A percentile compares a stretch with the other conserved stretches of the same genome.
phyloP scores from a whole-genome alignment of 1,140 invertebrate genomes.

The Papilio aristodemus region DNA sequence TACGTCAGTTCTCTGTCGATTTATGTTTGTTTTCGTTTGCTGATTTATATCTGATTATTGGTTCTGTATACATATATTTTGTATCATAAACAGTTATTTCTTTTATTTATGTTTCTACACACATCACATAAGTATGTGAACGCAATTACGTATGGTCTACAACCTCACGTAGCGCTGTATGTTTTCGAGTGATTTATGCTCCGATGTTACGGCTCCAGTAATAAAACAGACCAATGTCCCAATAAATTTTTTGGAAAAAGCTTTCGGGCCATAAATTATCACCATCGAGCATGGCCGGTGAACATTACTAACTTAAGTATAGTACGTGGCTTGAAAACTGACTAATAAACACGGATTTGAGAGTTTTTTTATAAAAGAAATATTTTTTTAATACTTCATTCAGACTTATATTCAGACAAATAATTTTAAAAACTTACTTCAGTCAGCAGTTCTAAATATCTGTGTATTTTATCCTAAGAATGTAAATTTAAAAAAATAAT shows the following conservation, averaged over 20 bases:
- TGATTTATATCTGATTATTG: no score
- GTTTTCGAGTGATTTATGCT: conserved; percentile 1
- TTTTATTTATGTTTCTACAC: background rate
- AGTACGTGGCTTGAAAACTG: background rate
- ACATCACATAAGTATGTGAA: background rate
- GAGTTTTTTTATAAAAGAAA: no score
- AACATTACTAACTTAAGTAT: background rate
- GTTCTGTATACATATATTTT: no score
- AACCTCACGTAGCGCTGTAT: background rate
- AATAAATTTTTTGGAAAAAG: conserved; percentile 21
- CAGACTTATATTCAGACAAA: no score
- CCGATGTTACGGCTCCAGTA: background rate
- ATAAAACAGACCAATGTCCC: conserved; percentile 19
- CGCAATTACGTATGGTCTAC: background rate
- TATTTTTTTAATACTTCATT: no score
- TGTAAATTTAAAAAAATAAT: no score
- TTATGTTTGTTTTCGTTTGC: no score
- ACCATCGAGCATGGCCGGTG: background rate
- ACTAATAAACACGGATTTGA: no score
- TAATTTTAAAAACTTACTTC: no score
- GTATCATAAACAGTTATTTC: background rate
- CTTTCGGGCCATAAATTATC: conserved; percentile 6
- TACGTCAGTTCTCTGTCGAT: no score
- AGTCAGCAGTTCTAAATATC: no score
- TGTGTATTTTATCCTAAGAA: no score